Percentiles rank a stretch among this genome's conserved stretches.
phyloP scores from a whole-genome alignment of 2,888 invertebrate genomes.

The Eupithecia centaureata region DNA sequence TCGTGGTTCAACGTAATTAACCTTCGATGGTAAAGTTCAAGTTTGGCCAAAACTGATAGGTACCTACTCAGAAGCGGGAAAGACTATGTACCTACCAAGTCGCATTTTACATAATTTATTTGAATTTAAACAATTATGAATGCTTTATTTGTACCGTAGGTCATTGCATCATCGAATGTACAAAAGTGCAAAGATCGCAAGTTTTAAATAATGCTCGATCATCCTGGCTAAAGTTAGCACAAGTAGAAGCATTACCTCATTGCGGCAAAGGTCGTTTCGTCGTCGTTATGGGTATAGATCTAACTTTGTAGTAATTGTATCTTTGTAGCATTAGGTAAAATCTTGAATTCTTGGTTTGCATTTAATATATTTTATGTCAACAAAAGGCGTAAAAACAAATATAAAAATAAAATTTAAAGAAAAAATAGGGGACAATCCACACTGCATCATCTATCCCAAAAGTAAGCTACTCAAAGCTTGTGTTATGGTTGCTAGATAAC shows the following conservation, averaged over 20 bases:
- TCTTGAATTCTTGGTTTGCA: neutral
- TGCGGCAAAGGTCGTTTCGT: neutral
- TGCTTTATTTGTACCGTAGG: no score
- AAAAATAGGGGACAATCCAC: no score
- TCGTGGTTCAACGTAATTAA: neutral
- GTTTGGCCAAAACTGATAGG: neutral
- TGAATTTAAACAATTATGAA: neutral
- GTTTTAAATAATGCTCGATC: neutral
- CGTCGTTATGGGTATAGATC: neutral
- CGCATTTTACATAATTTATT: neutral
- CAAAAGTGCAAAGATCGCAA: neutral
- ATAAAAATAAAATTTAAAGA: no score
- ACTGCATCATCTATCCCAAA: no score
- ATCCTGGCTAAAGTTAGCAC: neutral
- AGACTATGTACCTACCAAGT: neutral
- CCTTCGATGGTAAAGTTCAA: constrained; percentile 9
- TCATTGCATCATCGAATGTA: neutral
- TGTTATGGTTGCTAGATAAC: no score
- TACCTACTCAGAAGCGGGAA: neutral
- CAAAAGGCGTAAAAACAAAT: no score
- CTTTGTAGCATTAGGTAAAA: neutral
- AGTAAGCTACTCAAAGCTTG: no score
- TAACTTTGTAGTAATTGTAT: neutral
- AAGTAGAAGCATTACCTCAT: neutral
- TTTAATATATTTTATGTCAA: neutral